These are phyloP conservation scores for Chelon auratus DNA, from an alignment of 2,797 vertebrate species.

Conservation along the genomic window DNA sequence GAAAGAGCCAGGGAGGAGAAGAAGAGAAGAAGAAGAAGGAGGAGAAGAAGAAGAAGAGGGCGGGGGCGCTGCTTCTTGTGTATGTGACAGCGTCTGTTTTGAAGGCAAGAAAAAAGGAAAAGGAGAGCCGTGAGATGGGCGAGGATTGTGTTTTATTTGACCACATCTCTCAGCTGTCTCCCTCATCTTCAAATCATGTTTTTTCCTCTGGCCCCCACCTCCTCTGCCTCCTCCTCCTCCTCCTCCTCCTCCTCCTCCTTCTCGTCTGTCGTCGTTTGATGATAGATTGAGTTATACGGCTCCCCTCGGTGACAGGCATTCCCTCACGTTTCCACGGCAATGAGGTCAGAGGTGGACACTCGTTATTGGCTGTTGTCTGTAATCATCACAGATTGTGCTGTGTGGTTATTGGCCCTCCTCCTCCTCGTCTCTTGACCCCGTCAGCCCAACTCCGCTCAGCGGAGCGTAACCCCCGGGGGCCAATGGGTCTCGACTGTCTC, in stretches of 20 bases:
- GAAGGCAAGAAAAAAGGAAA: constrained; percentile 41
- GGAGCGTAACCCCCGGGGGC: constrained; percentile 55
- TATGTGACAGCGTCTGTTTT: constrained; percentile 44
- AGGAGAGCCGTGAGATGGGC: constrained; percentile 25
- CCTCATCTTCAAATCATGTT: constrained; percentile 12
- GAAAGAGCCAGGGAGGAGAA: constrained; percentile 42
- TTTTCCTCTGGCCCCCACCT: background rate
- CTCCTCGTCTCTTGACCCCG: constrained; percentile 58
- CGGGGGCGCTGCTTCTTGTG: constrained; percentile 8
- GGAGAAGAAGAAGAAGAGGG: background rate
- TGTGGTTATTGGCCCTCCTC: constrained; percentile 69
- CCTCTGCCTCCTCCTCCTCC: constrained; percentile 5
- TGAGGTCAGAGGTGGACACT: constrained; percentile 78
- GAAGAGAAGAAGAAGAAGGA: constrained; percentile 1
- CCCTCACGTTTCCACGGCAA: constrained; percentile 76
- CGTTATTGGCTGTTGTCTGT: constrained; percentile 83
- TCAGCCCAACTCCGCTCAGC: constrained; percentile 42
- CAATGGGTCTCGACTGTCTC: constrained; percentile 55
- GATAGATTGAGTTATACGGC: constrained; percentile 75
- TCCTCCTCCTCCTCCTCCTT: background rate
- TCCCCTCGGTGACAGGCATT: constrained; percentile 75
- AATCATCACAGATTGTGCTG: constrained; percentile 78
- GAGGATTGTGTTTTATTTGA: constrained; percentile 53
- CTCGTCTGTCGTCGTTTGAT: constrained; percentile 4
- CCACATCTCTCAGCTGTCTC: constrained; percentile 44